A percentile compares a stretch with the other conserved stretches of the same genome.
These are phyloP conservation scores for Drosophila lutescens DNA, from an alignment of 2,888 invertebrate species.

Conservation along the genomic window DNA sequence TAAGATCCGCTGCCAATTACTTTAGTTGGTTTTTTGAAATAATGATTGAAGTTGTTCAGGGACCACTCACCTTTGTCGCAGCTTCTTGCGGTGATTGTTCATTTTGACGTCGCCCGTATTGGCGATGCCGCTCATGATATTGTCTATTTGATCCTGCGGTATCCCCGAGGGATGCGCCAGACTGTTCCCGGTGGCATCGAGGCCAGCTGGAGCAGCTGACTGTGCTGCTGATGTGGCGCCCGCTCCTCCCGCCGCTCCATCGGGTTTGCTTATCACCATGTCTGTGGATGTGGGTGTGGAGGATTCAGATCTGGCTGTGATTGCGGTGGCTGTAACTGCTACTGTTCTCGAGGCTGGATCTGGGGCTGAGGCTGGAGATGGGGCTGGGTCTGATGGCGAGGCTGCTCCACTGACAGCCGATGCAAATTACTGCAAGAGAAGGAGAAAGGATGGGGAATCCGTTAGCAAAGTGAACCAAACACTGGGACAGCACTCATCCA, in stretches of 20 bases:
- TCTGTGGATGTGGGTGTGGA: constrained; percentile 16
- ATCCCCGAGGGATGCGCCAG: constrained; percentile 82
- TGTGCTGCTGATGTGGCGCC: constrained; percentile 38
- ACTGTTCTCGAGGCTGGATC: constrained; percentile 20
- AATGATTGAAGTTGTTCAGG: neutral
- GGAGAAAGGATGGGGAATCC: constrained; percentile 5
- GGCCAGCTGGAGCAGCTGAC: constrained; percentile 52
- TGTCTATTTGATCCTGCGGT: constrained; percentile 89
- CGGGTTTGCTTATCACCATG: constrained; percentile 93
- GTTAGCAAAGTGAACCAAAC: constrained; percentile 42
- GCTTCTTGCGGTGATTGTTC: constrained; percentile 94
- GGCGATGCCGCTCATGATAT: constrained; percentile 96
- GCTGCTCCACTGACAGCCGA: constrained; percentile 44
- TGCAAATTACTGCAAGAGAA: constrained; percentile 65
- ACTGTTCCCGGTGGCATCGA: constrained; percentile 59
- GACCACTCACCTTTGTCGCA: constrained; percentile 91
- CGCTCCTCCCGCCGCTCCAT: constrained; percentile 53
- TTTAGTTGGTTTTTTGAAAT: neutral
- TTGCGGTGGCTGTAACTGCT: constrained; percentile 17
- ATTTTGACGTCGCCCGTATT: constrained; percentile 94
- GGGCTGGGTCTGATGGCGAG: constrained; percentile 45
- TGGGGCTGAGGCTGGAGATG: constrained; percentile 25
- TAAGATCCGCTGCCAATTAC: neutral
- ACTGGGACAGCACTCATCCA: constrained; percentile 49
- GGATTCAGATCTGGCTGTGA: constrained; percentile 2